A percentile compares a stretch with the other conserved stretches of the same genome.
These are phyloP conservation scores for Eulemur rubriventer DNA, from an alignment of 2,797 vertebrate species.

Conservation along the genomic window DNA sequence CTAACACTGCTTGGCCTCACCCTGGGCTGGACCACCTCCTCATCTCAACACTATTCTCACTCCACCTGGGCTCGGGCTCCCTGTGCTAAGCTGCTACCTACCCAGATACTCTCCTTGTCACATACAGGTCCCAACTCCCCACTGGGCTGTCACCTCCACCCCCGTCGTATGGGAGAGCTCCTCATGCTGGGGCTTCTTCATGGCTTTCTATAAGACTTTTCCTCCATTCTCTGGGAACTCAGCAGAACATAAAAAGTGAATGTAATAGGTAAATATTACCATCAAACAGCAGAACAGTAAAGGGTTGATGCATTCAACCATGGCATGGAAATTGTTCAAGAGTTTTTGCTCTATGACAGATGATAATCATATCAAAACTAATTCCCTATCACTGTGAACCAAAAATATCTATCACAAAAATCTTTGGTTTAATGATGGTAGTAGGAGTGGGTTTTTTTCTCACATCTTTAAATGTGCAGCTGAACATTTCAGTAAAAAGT, in stretches of 20 bases:
- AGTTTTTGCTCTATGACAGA: neutral
- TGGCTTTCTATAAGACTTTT: neutral
- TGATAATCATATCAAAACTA: conserved; percentile 37
- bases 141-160: accelerated
- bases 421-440: neutral
- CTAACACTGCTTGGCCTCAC: too few relatives aligned
- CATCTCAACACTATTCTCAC: accelerated
- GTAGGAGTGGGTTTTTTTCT: neutral
- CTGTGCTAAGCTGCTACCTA: neutral
- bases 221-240: neutral
- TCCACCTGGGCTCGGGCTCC: accelerated
- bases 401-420: neutral
- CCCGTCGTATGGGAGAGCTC: neutral
- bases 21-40: neutral
- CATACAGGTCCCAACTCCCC: neutral
- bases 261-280: neutral
- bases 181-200: neutral
- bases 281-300: neutral
- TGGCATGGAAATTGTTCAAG: neutral
- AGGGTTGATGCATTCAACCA: neutral
- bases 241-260: neutral
- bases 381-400: neutral
- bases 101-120: neutral
- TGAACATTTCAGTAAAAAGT: neutral
- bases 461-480: neutral